phyloP scores from a whole-genome alignment of 2,113 vertebrate genomes.

The Bolborhynchus lineola region DNA sequence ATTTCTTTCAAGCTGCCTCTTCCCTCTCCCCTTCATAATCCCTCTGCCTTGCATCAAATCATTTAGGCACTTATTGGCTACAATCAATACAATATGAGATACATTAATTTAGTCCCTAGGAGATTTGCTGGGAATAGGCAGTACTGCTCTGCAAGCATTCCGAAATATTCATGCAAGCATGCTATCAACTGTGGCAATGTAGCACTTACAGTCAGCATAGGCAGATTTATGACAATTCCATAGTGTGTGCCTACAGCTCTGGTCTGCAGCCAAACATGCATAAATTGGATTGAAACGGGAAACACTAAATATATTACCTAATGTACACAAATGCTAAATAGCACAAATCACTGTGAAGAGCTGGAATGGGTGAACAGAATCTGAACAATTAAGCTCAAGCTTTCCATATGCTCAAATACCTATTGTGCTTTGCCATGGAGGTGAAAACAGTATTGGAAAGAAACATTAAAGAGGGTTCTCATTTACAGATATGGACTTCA shows the following conservation, averaged over 20 bases:
- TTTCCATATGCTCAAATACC: background rate
- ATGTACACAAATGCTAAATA: constrained; percentile 55
- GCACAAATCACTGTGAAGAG: constrained; percentile 1
- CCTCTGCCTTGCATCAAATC: constrained; percentile 73
- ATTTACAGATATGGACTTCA: background rate
- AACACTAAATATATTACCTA: constrained; percentile 55
- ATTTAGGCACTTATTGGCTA: constrained; percentile 79
- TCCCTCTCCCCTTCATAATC: constrained; percentile 61
- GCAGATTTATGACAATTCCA: constrained; percentile 38
- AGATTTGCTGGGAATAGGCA: constrained; percentile 72
- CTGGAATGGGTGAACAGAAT: constrained; percentile 18
- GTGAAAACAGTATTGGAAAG: background rate
- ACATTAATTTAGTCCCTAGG: constrained; percentile 76
- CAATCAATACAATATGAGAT: constrained; percentile 81
- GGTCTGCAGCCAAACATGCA: constrained; percentile 54
- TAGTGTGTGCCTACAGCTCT: constrained; percentile 25
- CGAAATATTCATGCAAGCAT: background rate
- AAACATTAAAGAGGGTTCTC: background rate
- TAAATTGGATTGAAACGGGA: constrained; percentile 18
- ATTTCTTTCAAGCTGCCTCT: constrained; percentile 72
- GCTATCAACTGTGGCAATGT: background rate
- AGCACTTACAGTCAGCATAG: background rate
- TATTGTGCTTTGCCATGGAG: background rate
- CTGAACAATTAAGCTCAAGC: constrained; percentile 41
- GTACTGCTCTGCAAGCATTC: constrained; percentile 54